phyloP scores from a whole-genome alignment of 2,888 invertebrate genomes.

The Altica lythri region DNA sequence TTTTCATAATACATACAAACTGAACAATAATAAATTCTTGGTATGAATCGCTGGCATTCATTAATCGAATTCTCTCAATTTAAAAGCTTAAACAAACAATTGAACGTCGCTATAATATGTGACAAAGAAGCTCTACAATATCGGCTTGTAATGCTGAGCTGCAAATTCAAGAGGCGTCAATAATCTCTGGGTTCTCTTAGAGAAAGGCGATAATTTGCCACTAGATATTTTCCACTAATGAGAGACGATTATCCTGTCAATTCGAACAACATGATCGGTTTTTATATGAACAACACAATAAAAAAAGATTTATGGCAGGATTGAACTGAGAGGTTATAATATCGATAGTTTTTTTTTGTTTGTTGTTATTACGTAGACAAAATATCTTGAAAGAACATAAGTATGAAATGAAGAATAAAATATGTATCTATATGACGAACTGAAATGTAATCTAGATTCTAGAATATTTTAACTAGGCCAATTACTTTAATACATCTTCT shows the following conservation, averaged over 20 bases:
- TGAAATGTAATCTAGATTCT: no score
- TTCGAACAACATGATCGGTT: background rate
- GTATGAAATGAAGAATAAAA: no score
- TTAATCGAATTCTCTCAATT: conserved; percentile 1
- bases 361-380: no score
- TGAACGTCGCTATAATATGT: conserved; percentile 1
- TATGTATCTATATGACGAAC: no score
- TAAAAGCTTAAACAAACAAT: conserved; percentile 10
- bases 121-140: conserved; percentile 17
- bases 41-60: conserved; percentile 3
- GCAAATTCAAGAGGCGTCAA: conserved; percentile 13
- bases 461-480: no score
- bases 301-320: no score
- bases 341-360: no score
- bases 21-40: no score
- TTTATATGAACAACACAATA: background rate
- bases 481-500: no score
- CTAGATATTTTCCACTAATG: conserved; percentile 16
- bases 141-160: conserved; percentile 16
- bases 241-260: conserved; percentile 12
- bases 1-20: no score
- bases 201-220: conserved; percentile 17
- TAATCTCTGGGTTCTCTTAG: conserved; percentile 16
- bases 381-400: no score
- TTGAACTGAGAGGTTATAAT: no score